Evolutionary conservation across 1,140 invertebrate genomes (phyloP).

Genomic region (Mercenaria mercenaria): DNA sequence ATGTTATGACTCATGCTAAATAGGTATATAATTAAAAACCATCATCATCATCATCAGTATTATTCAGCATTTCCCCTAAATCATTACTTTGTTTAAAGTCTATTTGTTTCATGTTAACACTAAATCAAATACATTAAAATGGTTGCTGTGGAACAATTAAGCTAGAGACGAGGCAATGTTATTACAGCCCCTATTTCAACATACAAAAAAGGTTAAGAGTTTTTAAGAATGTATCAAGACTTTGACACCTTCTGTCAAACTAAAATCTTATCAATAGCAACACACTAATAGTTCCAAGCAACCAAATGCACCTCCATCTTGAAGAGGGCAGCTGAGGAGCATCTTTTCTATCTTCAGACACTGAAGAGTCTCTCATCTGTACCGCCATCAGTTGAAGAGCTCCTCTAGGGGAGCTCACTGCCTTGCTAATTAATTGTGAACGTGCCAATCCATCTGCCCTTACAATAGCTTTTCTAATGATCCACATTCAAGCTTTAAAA

Average conservation of each 20-base stretch:
- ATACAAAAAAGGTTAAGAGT: conserved; percentile 43
- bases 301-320: conserved; percentile 65
- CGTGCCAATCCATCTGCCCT: conserved; percentile 59
- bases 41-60: too few relatives aligned
- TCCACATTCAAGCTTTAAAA: not conserved
- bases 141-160: not conserved
- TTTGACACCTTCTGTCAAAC: conserved; percentile 62
- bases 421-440: conserved; percentile 66
- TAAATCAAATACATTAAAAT: not conserved
- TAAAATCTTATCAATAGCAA: conserved; percentile 57
- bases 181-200: conserved; percentile 38
- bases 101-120: conserved; percentile 4
- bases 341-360: conserved; percentile 68
- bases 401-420: conserved; percentile 46
- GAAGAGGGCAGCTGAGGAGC: conserved; percentile 68
- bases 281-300: conserved; percentile 65
- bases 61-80: not conserved
- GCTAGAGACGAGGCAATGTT: not conserved
- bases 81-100: not conserved
- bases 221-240: conserved; percentile 60
- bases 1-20: too few relatives aligned
- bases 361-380: conserved; percentile 64
- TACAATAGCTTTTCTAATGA: conserved; percentile 58
- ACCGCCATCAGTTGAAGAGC: conserved; percentile 67
- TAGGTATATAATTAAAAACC: too few relatives aligned